Conservation (phyloP, 2,888 invertebrate genomes). For the Harpagoxenus sublaevis region DNA sequence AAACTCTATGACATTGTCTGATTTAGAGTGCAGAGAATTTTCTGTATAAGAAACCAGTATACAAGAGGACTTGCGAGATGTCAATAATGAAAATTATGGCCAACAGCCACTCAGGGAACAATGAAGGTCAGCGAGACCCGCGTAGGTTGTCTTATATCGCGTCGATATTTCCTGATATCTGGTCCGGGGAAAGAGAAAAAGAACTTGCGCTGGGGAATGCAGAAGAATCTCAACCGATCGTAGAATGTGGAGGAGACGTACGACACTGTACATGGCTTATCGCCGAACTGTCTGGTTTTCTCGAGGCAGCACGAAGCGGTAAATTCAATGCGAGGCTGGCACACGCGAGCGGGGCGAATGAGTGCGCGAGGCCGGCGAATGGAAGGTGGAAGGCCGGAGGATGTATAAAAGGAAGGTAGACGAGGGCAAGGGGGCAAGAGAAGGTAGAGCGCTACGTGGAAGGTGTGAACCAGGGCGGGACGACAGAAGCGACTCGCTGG, state of each 20-base stretch:
- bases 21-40: constrained; percentile 4
- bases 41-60: constrained; percentile 1
- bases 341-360: constrained; percentile 56
- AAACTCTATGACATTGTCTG: background rate
- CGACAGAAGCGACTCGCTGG: constrained; percentile 61
- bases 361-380: constrained; percentile 20
- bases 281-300: constrained; percentile 62
- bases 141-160: constrained; percentile 62
- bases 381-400: constrained; percentile 49
- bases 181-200: constrained; percentile 43
- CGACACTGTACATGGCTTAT: constrained; percentile 55
- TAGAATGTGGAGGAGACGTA: constrained; percentile 64
- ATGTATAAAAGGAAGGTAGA: constrained; percentile 48
- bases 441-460: constrained; percentile 11
- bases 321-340: constrained; percentile 64
- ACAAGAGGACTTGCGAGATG: constrained; percentile 36
- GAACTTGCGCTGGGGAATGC: constrained; percentile 73
- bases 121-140: constrained; percentile 65
- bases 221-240: constrained; percentile 59
- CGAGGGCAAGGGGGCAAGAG: constrained; percentile 9
- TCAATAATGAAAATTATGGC: constrained; percentile 60
- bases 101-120: constrained; percentile 60
- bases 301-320: constrained; percentile 67
- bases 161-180: constrained; percentile 59
- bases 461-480: constrained; percentile 39